phyloP scores from a whole-genome alignment of 1,140 invertebrate genomes.

The Drosophila pallidifrons region DNA sequence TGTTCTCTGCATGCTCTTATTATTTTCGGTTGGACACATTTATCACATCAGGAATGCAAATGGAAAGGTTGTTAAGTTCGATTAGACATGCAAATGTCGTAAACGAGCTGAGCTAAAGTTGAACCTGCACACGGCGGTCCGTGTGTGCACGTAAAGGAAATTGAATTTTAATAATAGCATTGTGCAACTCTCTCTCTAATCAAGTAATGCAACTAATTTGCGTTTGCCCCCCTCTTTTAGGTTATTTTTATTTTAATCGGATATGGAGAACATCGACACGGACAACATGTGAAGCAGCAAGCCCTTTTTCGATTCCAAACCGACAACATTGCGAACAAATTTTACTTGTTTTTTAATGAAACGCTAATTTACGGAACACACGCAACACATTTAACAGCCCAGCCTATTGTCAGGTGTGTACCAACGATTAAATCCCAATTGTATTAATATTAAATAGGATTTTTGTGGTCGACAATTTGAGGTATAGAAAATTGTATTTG shows the following conservation, averaged over 20 bases:
- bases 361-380: conserved; percentile 76
- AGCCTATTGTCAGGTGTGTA: conserved; percentile 39
- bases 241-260: not conserved
- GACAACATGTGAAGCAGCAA: conserved; percentile 2
- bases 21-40: conserved; percentile 30
- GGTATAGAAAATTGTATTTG: not conserved
- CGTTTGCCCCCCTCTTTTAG: conserved; percentile 2
- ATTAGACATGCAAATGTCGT: conserved; percentile 71
- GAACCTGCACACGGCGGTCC: conserved; percentile 24
- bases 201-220: conserved; percentile 81
- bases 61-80: conserved; percentile 72
- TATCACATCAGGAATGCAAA: conserved; percentile 55
- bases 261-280: conserved; percentile 20
- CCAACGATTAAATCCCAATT: conserved; percentile 9
- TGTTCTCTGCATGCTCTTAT: not conserved
- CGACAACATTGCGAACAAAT: conserved; percentile 81
- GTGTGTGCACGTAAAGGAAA: conserved; percentile 46
- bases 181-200: conserved; percentile 62
- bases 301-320: conserved; percentile 31
- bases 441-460: not conserved
- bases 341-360: conserved; percentile 77
- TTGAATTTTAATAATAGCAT: conserved; percentile 79
- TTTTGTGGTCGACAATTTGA: not conserved
- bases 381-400: conserved; percentile 39
- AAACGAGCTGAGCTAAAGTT: conserved; percentile 7